Evolutionary conservation across 2,797 vertebrate species (phyloP).

Genomic region (Halcyon smyrnensis): DNA sequence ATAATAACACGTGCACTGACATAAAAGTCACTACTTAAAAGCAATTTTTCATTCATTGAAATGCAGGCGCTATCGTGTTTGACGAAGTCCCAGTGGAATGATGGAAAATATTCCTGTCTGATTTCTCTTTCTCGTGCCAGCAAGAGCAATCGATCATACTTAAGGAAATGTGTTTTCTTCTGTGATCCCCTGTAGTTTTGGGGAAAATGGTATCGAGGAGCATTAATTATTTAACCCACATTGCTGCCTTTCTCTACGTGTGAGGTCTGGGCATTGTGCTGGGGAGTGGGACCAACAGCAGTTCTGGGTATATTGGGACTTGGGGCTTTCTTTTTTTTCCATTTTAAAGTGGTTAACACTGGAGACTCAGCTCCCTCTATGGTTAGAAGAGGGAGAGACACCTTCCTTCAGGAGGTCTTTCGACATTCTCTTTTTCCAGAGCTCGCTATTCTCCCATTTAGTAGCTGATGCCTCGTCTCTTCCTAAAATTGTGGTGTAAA

Average conservation of each 20-base stretch:
- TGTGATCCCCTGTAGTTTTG: not conserved
- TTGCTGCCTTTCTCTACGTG: not conserved
- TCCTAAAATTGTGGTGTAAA: not conserved
- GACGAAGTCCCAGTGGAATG: not conserved
- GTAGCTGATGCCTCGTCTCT: not conserved
- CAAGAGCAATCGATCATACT: not conserved
- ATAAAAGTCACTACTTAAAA: not conserved
- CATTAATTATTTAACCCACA: not conserved
- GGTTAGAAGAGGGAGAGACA: not conserved
- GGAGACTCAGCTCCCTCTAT: slow-evolving; percentile 11
- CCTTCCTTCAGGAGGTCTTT: not conserved
- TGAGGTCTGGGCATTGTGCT: not conserved
- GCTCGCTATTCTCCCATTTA: not conserved
- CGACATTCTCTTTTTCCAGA: not conserved
- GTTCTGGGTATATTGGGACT: not conserved
- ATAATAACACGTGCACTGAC: not conserved
- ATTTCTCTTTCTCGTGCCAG: not conserved
- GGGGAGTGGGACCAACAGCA: not conserved
- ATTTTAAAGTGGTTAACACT: not conserved
- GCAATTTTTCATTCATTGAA: not conserved
- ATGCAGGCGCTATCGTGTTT: not conserved
- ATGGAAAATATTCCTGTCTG: not conserved
- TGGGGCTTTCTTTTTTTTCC: not conserved
- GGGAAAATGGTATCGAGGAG: not conserved
- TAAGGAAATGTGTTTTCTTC: not conserved